Conservation (phyloP, 2,888 invertebrate species). For the Cenopis cana region DNA sequence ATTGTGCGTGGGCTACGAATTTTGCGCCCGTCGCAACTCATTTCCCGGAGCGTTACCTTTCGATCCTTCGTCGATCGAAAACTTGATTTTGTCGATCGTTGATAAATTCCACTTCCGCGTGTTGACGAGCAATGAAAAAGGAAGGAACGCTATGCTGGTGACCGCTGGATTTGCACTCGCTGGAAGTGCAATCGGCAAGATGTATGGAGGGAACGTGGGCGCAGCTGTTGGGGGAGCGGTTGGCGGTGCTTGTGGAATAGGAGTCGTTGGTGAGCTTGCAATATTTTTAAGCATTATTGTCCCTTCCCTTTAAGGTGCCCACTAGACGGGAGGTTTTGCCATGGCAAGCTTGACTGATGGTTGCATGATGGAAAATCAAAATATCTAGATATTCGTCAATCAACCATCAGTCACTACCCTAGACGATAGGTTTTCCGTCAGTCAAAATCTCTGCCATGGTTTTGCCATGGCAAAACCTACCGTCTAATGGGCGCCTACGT, state of each 20-base stretch:
- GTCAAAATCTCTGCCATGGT: no score
- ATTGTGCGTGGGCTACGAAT: slow-evolving; percentile 55
- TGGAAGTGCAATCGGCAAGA: slow-evolving; percentile 71
- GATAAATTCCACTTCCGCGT: slow-evolving; percentile 75
- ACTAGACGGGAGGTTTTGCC: no score
- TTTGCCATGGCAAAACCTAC: no score
- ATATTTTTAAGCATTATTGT: neutral
- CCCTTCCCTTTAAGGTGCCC: no score
- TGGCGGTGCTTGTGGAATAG: slow-evolving; percentile 75
- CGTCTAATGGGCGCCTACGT: no score
- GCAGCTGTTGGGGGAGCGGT: slow-evolving; percentile 73
- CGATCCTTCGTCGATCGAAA: slow-evolving; percentile 66
- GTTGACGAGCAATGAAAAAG: slow-evolving; percentile 59
- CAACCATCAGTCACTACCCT: no score
- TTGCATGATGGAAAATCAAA: no score
- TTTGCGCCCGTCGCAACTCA: slow-evolving; percentile 53
- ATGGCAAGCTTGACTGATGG: no score
- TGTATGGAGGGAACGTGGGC: slow-evolving; percentile 74
- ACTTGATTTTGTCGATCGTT: slow-evolving; percentile 66
- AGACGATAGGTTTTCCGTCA: no score
- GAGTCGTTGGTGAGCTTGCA: slow-evolving; percentile 67
- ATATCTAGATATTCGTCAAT: no score
- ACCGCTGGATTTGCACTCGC: slow-evolving; percentile 72
- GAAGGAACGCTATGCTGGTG: slow-evolving; percentile 63
- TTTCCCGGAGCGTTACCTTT: slow-evolving; percentile 60